Conservation (phyloP, 1,140 invertebrate genomes). For the Drosophila insularis region DNA sequence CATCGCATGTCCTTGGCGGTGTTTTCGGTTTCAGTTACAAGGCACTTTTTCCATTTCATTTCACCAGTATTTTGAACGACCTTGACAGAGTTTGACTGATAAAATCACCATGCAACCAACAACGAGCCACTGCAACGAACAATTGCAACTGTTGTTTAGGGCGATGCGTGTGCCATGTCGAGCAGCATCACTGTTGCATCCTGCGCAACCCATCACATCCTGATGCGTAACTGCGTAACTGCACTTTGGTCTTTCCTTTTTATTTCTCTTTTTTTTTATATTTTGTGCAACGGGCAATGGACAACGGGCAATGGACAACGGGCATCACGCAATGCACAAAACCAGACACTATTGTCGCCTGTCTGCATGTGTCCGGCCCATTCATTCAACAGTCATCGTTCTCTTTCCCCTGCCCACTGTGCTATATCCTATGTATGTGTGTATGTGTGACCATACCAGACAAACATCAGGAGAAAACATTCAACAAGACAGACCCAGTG, state of each 20-base stretch:
- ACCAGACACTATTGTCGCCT: slow-evolving; percentile 52
- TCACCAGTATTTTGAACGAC: slow-evolving; percentile 37
- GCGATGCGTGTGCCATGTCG: background rate
- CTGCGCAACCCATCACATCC: background rate
- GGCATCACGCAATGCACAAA: slow-evolving; percentile 23
- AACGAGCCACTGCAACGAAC: background rate
- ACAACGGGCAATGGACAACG: slow-evolving; percentile 23
- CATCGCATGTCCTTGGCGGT: slow-evolving; percentile 36
- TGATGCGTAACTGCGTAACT: background rate
- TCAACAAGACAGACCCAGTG: background rate
- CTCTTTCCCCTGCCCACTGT: slow-evolving; percentile 14
- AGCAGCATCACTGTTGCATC: background rate
- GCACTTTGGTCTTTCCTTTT: background rate
- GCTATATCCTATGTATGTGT: background rate
- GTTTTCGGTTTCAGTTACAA: slow-evolving; percentile 37
- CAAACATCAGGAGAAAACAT: slow-evolving; percentile 1
- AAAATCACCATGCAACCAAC: slow-evolving; percentile 1
- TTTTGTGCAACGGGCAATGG: slow-evolving; percentile 13
- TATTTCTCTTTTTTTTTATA: background rate
- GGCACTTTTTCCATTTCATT: slow-evolving; percentile 37
- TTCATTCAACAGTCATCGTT: slow-evolving; percentile 12
- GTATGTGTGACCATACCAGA: slow-evolving; percentile 18
- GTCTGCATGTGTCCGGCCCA: slow-evolving; percentile 35
- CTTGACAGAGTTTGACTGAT: slow-evolving; percentile 46
- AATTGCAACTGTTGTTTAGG: slow-evolving; percentile 6